Percentiles rank a stretch among this genome's conserved stretches.
Evolutionary conservation across 2,888 invertebrate species (phyloP).

Genomic region (Ditylenchus weischeri): DNA sequence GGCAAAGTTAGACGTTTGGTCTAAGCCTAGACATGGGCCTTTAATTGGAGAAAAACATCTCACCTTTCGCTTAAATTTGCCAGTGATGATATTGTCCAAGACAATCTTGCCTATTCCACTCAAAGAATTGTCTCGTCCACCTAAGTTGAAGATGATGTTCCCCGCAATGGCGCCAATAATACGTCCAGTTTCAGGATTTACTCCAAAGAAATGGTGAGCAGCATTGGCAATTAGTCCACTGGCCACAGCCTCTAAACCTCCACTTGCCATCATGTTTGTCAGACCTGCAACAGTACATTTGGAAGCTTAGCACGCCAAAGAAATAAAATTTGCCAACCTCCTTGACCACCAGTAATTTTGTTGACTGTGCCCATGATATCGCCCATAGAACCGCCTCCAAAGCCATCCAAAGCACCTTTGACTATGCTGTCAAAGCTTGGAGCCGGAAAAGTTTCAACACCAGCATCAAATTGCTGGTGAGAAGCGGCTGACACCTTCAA

Average conservation of each 20-base stretch:
- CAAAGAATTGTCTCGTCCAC: constrained; percentile 52
- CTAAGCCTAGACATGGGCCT: too few relatives aligned
- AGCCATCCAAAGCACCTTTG: constrained; percentile 32
- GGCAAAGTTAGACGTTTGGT: too few relatives aligned
- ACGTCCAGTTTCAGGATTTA: constrained; percentile 42
- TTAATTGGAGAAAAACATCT: neutral
- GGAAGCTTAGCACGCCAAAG: too few relatives aligned
- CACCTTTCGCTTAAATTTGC: constrained; percentile 55
- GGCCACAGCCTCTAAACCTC: constrained; percentile 42
- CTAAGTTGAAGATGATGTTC: constrained; percentile 51
- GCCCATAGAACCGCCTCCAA: constrained; percentile 30
- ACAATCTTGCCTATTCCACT: constrained; percentile 56
- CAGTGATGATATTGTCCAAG: constrained; percentile 56
- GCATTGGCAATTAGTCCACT: constrained; percentile 41
- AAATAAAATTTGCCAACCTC: constrained; percentile 21
- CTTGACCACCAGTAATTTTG: constrained; percentile 43
- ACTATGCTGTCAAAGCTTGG: constrained; percentile 21
- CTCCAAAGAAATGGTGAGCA: constrained; percentile 45
- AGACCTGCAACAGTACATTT: constrained; percentile 15
- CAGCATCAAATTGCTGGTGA: constrained; percentile 21
- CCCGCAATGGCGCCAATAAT: constrained; percentile 54
- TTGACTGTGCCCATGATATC: constrained; percentile 44
- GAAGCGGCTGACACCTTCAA: constrained; percentile 3
- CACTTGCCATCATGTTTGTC: constrained; percentile 34
- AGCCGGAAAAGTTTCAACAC: constrained; percentile 11